These are phyloP conservation scores for Caenorhabditis angaria DNA, from an alignment of 2,888 invertebrate genomes.

Conservation along the genomic window DNA sequence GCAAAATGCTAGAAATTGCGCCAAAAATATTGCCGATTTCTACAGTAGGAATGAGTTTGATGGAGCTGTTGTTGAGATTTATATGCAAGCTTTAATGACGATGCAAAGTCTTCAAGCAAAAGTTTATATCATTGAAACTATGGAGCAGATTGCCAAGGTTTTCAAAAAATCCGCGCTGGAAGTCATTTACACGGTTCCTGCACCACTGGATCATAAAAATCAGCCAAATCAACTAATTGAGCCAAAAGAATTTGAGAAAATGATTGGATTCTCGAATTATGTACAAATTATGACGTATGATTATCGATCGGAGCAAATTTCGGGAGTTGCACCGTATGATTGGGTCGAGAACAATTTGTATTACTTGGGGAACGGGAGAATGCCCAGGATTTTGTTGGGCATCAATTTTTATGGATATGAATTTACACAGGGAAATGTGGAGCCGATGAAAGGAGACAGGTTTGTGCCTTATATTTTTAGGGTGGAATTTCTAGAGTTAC, in stretches of 20 bases:
- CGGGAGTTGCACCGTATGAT: constrained; percentile 60
- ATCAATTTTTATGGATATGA: constrained; percentile 64
- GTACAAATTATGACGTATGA: constrained; percentile 69
- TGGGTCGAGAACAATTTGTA: constrained; percentile 55
- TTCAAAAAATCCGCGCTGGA: constrained; percentile 18
- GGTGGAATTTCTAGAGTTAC: not conserved
- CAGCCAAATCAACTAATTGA: constrained; percentile 40
- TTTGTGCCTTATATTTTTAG: constrained; percentile 7
- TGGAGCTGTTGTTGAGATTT: constrained; percentile 89
- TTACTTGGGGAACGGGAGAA: constrained; percentile 11
- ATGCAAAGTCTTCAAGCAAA: constrained; percentile 26
- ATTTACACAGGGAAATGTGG: constrained; percentile 29
- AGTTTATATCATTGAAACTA: constrained; percentile 21
- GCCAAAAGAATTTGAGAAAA: constrained; percentile 39
- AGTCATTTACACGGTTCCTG: constrained; percentile 26
- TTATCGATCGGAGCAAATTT: constrained; percentile 43
- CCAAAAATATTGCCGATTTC: constrained; percentile 79
- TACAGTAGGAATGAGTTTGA: constrained; percentile 81
- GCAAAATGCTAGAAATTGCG: constrained; percentile 79
- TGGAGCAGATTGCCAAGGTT: constrained; percentile 17
- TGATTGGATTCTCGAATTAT: constrained; percentile 56
- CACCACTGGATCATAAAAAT: constrained; percentile 24
- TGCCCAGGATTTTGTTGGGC: constrained; percentile 54
- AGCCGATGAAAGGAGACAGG: constrained; percentile 46
- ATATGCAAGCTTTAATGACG: constrained; percentile 78